Percentiles rank a stretch among this genome's conserved stretches.
Conservation (phyloP, 1,140 invertebrate genomes). For the Saxidomus purpurata region DNA sequence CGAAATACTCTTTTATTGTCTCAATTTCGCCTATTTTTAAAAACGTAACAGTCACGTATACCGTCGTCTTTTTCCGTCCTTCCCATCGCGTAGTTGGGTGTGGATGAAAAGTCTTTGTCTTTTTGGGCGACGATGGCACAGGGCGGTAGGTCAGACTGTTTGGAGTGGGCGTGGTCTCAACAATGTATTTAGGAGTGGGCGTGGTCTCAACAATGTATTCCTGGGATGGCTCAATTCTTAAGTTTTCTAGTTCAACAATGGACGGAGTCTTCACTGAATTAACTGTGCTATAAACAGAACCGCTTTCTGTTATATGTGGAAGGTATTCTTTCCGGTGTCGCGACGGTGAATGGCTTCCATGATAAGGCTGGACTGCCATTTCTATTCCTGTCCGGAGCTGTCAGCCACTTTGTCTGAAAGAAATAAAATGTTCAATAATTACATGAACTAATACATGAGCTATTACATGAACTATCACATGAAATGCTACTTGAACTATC, state of each 20-base stretch:
- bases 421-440: no score
- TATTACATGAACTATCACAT: no score
- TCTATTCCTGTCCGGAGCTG: no score
- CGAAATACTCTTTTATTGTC: conserved; percentile 83
- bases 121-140: not conserved
- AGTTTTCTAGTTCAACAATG: conserved; percentile 50
- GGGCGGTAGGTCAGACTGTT: not conserved
- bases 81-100: conserved; percentile 50
- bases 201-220: not conserved
- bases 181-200: not conserved
- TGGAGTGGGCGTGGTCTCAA: not conserved
- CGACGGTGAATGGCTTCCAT: not conserved
- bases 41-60: conserved; percentile 81
- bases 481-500: no score
- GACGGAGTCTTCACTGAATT: conserved; percentile 12
- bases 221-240: not conserved
- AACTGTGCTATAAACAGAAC: not conserved
- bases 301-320: not conserved
- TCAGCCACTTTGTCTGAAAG: no score
- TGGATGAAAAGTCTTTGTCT: conserved; percentile 1
- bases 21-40: conserved; percentile 84
- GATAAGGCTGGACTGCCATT: no score
- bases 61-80: conserved; percentile 56
- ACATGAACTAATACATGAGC: no score
- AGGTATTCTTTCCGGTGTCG: not conserved